Percentiles rank a stretch among this genome's conserved stretches.
Conservation (phyloP, 2,888 invertebrate genomes). For the Amphipoea oculea region DNA sequence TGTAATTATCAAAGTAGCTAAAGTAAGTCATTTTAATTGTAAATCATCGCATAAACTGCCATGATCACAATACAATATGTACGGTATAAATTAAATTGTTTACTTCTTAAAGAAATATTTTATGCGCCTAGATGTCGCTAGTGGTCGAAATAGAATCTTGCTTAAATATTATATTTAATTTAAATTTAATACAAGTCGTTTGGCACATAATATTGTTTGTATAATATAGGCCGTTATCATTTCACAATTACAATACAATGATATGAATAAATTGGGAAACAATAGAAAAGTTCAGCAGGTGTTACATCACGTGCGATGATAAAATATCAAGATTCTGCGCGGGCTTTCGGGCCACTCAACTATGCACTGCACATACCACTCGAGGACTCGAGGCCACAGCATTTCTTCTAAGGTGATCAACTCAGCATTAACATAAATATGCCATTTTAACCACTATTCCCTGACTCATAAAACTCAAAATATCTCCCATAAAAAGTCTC, state of each 20-base stretch:
- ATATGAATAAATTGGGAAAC: slow-evolving; percentile 52
- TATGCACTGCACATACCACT: slow-evolving; percentile 78
- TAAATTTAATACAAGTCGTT: background rate
- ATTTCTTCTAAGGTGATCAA: slow-evolving; percentile 87
- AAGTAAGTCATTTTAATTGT: background rate
- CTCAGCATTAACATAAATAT: slow-evolving; percentile 60
- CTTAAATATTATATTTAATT: background rate
- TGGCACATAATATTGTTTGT: background rate
- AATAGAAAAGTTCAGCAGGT: slow-evolving; percentile 68
- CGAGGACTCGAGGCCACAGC: slow-evolving; percentile 84
- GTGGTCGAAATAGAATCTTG: background rate
- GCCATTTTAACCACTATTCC: slow-evolving; percentile 50
- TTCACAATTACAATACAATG: slow-evolving; percentile 34
- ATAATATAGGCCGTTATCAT: slow-evolving; percentile 28
- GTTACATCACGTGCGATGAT: slow-evolving; percentile 68
- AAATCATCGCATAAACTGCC: background rate
- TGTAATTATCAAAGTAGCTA: background rate
- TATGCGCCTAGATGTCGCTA: slow-evolving; percentile 51
- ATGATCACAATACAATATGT: background rate
- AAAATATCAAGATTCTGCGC: slow-evolving; percentile 74
- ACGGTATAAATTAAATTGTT: background rate
- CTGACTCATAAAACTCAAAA: slow-evolving; percentile 51
- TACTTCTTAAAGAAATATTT: background rate
- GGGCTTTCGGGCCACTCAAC: slow-evolving; percentile 70
- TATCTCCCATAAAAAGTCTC: slow-evolving; percentile 29